Evolutionary conservation across 2,888 invertebrate species (phyloP).

Genomic region (Imbricaverruca yamaguchii): DNA sequence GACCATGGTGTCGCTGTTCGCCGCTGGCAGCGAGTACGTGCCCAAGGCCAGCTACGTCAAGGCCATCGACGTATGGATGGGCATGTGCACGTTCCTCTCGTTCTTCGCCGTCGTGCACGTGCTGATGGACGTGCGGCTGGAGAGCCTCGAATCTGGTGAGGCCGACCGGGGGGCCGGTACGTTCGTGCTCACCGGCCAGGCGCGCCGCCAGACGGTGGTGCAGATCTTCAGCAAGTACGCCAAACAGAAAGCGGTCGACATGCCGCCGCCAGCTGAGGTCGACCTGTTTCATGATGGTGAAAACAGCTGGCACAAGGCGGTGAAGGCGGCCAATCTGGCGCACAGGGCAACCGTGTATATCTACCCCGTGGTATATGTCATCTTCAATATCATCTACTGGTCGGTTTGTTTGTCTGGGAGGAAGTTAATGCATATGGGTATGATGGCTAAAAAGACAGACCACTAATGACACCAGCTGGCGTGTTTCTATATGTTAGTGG

Average conservation of each 20-base stretch:
- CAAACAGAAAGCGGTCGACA: too few species aligned
- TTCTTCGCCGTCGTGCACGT: not conserved
- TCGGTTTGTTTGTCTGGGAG: not conserved
- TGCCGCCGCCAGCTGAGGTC: not conserved
- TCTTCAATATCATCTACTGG: conserved; percentile 1
- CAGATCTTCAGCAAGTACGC: conserved; percentile 1
- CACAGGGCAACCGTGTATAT: not conserved
- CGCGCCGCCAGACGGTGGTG: conserved; percentile 1
- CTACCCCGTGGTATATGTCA: not conserved
- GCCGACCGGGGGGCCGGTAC: not conserved
- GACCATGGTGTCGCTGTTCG: conserved; percentile 58
- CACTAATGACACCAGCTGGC: too few species aligned
- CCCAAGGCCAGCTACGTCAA: conserved; percentile 12
- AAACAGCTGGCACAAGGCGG: not conserved
- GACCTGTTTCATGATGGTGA: too few species aligned
- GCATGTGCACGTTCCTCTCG: not conserved
- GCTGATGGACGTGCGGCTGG: not conserved
- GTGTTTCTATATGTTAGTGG: too few species aligned
- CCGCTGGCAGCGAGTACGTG: conserved; percentile 48
- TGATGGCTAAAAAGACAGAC: too few species aligned
- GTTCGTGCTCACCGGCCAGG: not conserved
- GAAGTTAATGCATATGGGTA: too few species aligned
- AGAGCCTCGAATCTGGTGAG: not conserved
- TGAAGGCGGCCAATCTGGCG: not conserved
- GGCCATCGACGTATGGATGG: conserved; percentile 4